Conservation (phyloP, 2,888 invertebrate species). For the Drosophila hawaiiensis region DNA sequence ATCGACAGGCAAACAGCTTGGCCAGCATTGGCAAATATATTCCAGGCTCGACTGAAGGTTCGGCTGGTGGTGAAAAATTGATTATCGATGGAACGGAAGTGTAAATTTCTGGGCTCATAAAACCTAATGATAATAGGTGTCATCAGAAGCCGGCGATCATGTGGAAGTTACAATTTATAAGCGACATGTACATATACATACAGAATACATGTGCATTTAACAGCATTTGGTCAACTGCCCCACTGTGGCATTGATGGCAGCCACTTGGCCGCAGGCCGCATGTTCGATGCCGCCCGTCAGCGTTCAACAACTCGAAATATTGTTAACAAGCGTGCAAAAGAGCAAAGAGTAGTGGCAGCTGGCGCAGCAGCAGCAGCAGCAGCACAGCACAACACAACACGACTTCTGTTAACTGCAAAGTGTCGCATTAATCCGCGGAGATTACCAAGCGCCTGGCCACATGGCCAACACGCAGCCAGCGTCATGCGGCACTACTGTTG, state of each 20-base stretch:
- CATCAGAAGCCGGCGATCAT: not conserved
- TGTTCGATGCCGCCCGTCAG: conserved; percentile 52
- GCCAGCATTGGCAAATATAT: conserved; percentile 92
- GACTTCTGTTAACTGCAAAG: conserved; percentile 68
- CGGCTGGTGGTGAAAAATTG: conserved; percentile 53
- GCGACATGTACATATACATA: conserved; percentile 1
- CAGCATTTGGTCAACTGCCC: conserved; percentile 22
- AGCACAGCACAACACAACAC: conserved; percentile 48
- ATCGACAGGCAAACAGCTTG: conserved; percentile 91
- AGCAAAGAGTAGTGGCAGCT: conserved; percentile 41
- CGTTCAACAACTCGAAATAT: conserved; percentile 69
- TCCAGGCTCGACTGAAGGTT: conserved; percentile 87
- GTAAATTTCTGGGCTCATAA: conserved; percentile 1
- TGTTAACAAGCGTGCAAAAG: conserved; percentile 77
- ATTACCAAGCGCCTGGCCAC: conserved; percentile 68
- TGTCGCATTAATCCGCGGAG: conserved; percentile 78
- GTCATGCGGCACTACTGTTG: conserved; percentile 10
- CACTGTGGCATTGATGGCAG: conserved; percentile 42
- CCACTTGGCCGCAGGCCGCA: conserved; percentile 68
- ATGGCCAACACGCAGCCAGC: conserved; percentile 60
- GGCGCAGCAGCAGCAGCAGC: conserved; percentile 3
- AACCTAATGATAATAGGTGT: not conserved
- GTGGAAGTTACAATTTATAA: conserved; percentile 12
- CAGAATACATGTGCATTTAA: conserved; percentile 8
- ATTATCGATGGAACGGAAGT: conserved; percentile 30